These are phyloP conservation scores for Spatulosminthurus flaviceps DNA, from an alignment of 2,888 invertebrate species.

Conservation along the genomic window DNA sequence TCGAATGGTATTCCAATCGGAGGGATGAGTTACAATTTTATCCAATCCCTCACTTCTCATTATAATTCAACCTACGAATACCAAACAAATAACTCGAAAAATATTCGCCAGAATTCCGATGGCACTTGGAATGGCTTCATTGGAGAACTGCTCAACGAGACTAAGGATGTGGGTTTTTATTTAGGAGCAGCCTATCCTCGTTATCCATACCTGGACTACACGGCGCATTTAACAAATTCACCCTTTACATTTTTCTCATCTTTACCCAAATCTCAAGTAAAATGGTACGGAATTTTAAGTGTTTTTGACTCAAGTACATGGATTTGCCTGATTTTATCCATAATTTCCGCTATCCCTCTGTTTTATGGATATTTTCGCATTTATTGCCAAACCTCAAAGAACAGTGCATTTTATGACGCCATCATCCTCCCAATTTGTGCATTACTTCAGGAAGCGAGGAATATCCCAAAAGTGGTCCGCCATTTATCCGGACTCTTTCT, in stretches of 20 bases:
- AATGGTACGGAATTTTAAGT: background rate
- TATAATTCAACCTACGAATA: background rate
- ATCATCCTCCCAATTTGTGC: background rate
- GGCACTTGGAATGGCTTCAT: conserved; percentile 15
- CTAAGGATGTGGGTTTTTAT: background rate
- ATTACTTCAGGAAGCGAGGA: background rate
- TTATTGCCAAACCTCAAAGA: too few species aligned
- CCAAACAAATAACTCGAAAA: background rate
- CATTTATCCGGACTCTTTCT: too few species aligned
- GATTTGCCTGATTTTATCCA: too few species aligned
- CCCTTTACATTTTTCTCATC: background rate
- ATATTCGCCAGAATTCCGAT: background rate
- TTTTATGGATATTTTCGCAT: too few species aligned
- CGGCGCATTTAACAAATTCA: background rate
- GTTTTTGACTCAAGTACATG: background rate
- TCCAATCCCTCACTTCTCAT: background rate
- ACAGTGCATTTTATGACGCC: background rate
- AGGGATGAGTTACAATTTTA: background rate
- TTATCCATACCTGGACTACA: background rate
- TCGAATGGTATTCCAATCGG: background rate
- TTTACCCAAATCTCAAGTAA: background rate
- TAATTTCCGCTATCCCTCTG: too few species aligned
- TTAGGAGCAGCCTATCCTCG: too few species aligned
- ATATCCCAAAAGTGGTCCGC: too few species aligned
- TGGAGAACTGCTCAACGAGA: background rate